Evolutionary conservation across 2,113 vertebrate species (phyloP).

Genomic region (Salminus brasiliensis): DNA sequence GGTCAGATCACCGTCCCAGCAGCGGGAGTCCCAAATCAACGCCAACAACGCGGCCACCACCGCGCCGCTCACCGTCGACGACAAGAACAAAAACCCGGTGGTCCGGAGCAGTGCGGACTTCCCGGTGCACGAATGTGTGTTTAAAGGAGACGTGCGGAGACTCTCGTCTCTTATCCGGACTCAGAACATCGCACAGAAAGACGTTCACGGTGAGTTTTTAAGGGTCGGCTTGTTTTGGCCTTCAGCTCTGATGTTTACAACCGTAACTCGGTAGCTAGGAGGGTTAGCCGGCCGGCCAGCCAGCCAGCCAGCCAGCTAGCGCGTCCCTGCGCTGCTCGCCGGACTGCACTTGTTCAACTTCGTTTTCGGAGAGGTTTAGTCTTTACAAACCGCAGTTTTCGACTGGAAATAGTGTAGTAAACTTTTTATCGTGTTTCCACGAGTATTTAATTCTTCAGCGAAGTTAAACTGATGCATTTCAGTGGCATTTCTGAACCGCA

Average conservation of each 20-base stretch:
- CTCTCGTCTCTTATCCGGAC: slow-evolving; percentile 95
- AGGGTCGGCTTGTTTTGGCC: not conserved
- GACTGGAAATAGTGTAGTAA: too few species aligned
- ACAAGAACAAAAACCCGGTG: slow-evolving; percentile 78
- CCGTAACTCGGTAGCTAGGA: not conserved
- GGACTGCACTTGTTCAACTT: not conserved
- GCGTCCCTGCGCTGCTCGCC: too few species aligned
- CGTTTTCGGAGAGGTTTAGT: not conserved
- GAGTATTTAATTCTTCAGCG: not conserved
- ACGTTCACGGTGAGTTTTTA: slow-evolving; percentile 86
- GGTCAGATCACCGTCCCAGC: slow-evolving; percentile 70
- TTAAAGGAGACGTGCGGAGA: slow-evolving; percentile 91
- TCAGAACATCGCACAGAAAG: slow-evolving; percentile 95
- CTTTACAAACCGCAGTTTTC: not conserved
- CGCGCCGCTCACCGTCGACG: slow-evolving; percentile 69
- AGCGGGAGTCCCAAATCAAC: slow-evolving; percentile 72
- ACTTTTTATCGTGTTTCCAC: too few species aligned
- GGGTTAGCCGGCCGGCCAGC: not conserved
- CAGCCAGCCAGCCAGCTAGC: not conserved
- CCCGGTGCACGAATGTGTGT: slow-evolving; percentile 96
- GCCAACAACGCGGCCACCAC: slow-evolving; percentile 69
- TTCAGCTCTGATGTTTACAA: not conserved
- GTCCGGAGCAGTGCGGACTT: slow-evolving; percentile 76
- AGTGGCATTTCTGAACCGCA: not conserved
- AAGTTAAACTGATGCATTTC: not conserved